These are phyloP conservation scores for Encarsia formosa DNA, from an alignment of 2,888 invertebrate species.

Conservation along the genomic window DNA sequence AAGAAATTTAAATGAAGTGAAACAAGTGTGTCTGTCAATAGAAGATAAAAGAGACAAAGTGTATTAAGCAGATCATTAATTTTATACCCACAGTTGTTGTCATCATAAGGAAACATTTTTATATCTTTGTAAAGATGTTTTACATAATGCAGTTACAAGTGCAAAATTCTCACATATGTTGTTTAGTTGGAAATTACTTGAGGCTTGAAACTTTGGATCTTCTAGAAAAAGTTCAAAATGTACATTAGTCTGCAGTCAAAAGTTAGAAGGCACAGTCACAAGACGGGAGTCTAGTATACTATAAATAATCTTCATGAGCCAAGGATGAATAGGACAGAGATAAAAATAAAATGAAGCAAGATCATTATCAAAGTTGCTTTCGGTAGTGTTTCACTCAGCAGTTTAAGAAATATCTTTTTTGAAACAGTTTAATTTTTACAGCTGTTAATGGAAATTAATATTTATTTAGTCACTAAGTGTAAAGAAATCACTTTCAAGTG, in stretches of 20 bases:
- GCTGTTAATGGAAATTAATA: slow-evolving; percentile 14
- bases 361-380: slow-evolving; percentile 24
- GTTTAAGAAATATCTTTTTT: slow-evolving; percentile 12
- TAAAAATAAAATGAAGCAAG: slow-evolving; percentile 42
- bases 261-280: slow-evolving; percentile 31
- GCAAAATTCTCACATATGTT: slow-evolving; percentile 1
- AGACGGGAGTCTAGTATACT: slow-evolving; percentile 37
- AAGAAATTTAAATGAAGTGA: slow-evolving; percentile 14
- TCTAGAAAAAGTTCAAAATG: slow-evolving; percentile 23
- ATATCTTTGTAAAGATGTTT: slow-evolving; percentile 10
- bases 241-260: slow-evolving; percentile 27
- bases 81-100: slow-evolving; percentile 12
- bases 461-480: not conserved
- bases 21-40: slow-evolving; percentile 17
- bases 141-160: slow-evolving; percentile 7
- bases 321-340: slow-evolving; percentile 47
- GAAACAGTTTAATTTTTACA: not conserved
- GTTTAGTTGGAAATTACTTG: slow-evolving; percentile 5
- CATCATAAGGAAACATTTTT: slow-evolving; percentile 18
- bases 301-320: slow-evolving; percentile 44
- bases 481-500: not conserved
- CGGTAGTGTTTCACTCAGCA: slow-evolving; percentile 18
- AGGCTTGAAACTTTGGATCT: slow-evolving; percentile 1
- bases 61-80: slow-evolving; percentile 5
- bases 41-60: slow-evolving; percentile 13